Evolutionary conservation across 1,140 invertebrate species (phyloP).

Genomic region (Sesamia nonagrioides): DNA sequence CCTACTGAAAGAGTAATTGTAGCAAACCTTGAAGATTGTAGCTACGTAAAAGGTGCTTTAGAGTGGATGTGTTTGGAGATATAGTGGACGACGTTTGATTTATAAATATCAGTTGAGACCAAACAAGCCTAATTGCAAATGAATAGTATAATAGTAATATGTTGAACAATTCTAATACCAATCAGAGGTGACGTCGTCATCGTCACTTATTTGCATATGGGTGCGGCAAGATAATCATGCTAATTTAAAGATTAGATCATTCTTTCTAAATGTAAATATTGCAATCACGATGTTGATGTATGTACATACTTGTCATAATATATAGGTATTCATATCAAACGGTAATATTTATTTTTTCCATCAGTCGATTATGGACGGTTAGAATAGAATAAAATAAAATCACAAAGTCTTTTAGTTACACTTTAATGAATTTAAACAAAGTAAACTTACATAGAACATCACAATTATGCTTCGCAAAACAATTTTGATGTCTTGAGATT

Average conservation of each 20-base stretch:
- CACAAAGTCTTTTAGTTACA: conserved; percentile 65
- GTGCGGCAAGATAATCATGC: conserved; percentile 20
- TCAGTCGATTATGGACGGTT: background rate
- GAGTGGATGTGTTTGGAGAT: background rate
- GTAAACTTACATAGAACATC: conserved; percentile 85
- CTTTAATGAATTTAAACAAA: conserved; percentile 86
- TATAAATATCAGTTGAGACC: background rate
- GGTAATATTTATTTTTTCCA: background rate
- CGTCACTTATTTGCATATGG: conserved; percentile 34
- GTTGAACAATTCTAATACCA: conserved; percentile 17
- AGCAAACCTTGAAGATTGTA: too few species aligned
- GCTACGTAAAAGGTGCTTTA: too few species aligned
- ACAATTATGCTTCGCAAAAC: conserved; percentile 86
- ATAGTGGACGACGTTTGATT: background rate
- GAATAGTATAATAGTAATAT: background rate
- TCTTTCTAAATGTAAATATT: conserved; percentile 26
- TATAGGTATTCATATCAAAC: background rate
- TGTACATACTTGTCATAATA: background rate
- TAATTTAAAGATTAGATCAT: conserved; percentile 39
- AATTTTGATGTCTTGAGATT: conserved; percentile 77
- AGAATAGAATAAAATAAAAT: conserved; percentile 40
- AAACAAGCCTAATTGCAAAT: background rate
- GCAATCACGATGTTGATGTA: conserved; percentile 4
- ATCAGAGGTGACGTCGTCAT: conserved; percentile 8
- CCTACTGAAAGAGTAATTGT: too few species aligned